Evolutionary conservation across 2,113 vertebrate genomes (phyloP), one percentile per base, ranked within the genome.

Genomic region (Ptychochromis oligacanthus): DNA sequence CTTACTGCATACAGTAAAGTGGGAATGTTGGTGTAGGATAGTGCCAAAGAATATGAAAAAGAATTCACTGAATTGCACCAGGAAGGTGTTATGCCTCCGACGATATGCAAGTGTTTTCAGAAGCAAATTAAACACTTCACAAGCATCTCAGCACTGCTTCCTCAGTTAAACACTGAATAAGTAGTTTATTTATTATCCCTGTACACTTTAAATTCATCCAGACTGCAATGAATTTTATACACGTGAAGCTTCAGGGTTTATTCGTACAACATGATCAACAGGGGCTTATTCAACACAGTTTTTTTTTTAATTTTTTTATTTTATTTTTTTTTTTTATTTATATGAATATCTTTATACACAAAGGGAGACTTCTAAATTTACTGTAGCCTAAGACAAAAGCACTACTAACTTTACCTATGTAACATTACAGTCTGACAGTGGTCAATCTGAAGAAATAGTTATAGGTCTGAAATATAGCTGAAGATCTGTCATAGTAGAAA

Each of bases 1-100:
- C 76, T 81, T 62, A 75, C 81, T 64, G 64, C 26, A 59, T 54
- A 84, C 77, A 80, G 80, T 7, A 1, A 80, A 15, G 7, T 31
- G 28, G 46, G 28, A 31, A 67, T 24, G 24, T 40, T 36, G 4
- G 43, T 0, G n/a, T 28, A 13, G 26, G 20, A 55, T 8, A 3
- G 26, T 14, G 57, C 59, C 84, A 75, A 43, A 77, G 55, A 87
- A 78, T 55, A 43, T 43, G 49, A 24, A 36, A 40, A 83, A 55
- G 72, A 77, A 28, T 64, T 20, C 26, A 58, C 2, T 22, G 58
- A 82, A 82, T 11, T 76, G 52, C 46, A 75, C 15, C 24, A 70
- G 28, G 8, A 15, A 67, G 20, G 52, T 20, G 43, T 52, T 72
- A 24, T 52, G 17, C 20, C 17, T 52, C 24, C 52, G 10, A 72